Base-by-base conservation (phyloP, 2,888 invertebrate genomes). In the Pammene fasciana region DNA sequence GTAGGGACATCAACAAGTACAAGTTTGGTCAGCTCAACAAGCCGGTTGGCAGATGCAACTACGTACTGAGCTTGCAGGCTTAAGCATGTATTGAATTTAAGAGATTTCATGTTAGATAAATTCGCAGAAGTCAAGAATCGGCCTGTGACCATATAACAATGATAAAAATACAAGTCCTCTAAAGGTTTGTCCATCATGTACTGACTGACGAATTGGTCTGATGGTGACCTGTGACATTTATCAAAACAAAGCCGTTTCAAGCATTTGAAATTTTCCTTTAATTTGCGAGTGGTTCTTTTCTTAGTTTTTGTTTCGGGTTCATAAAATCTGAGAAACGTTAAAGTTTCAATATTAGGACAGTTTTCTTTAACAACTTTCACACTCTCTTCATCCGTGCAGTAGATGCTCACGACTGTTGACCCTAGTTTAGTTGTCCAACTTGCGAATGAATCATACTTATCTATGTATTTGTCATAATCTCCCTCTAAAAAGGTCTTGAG, bases 341-440 rank as follows among this genome's bases (percentile, higher is more conserved):
- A 18, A 8, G 54, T 9, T 54, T 54, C 54, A 8, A 54, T 8
- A 9, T 54, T 54, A 6, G 54, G 54, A 11, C 54, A 54, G 54
- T 34, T 54, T 54, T n/a, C 36, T 36, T 1, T 54, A 1, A 54
- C 1, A 5, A 4, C 13, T 54, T 54, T 36, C n/a, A 54, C n/a
- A 36, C 8, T 36, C 36, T 54, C 36, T n/a, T 14, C 8, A 14
- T 14, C 9, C n/a, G 0, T 34, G n/a, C 54, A 54, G 36, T n/a
- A 54, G n/a, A n/a, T 5, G 7, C n/a, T 36, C 3, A 34, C 36
- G n/a, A 54, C 54, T 10, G 54, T 36, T 13, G 9, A 10, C 4
- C 54, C 54, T 14, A 54, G 54, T 36, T 54, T 54, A 13, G 16
- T n/a, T 9, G 54, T 54, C 54, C 54, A 54, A 8, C 34, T 36